These are phyloP conservation scores for Hippocampus comes DNA, from an alignment of 2,113 vertebrate species.

Conservation along the genomic window DNA sequence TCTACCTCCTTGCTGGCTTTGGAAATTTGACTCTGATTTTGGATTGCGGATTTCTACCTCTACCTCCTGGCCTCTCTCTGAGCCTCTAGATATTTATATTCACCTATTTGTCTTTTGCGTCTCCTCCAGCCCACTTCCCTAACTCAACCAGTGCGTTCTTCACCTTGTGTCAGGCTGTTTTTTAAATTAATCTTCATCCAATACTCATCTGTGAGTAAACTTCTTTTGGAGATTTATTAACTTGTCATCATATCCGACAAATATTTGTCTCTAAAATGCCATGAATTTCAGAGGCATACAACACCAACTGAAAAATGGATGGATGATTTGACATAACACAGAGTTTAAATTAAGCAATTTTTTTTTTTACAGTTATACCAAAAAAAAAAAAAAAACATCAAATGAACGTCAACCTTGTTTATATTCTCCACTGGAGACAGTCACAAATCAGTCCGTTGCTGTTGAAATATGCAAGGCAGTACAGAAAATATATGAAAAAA, in stretches of 20 bases:
- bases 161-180: no score
- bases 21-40: no score
- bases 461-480: not conserved
- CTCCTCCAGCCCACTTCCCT: no score
- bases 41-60: no score
- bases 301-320: not conserved
- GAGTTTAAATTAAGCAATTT: not conserved
- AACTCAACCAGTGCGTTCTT: no score
- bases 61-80: no score
- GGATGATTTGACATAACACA: not conserved
- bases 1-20: no score
- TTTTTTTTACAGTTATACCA: not conserved
- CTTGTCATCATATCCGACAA: not conserved
- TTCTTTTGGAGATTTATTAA: no score
- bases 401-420: not conserved
- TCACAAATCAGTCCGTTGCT: not conserved
- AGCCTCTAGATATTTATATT: no score
- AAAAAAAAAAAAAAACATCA: not conserved
- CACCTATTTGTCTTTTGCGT: no score
- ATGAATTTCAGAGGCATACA: not conserved
- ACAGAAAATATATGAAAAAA: conserved; percentile 6
- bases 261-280: not conserved
- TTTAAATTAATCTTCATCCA: no score
- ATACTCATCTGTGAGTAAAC: no score
- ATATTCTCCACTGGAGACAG: not conserved